phyloP scores from a whole-genome alignment of 1,140 invertebrate genomes.

The Samia ricini region DNA sequence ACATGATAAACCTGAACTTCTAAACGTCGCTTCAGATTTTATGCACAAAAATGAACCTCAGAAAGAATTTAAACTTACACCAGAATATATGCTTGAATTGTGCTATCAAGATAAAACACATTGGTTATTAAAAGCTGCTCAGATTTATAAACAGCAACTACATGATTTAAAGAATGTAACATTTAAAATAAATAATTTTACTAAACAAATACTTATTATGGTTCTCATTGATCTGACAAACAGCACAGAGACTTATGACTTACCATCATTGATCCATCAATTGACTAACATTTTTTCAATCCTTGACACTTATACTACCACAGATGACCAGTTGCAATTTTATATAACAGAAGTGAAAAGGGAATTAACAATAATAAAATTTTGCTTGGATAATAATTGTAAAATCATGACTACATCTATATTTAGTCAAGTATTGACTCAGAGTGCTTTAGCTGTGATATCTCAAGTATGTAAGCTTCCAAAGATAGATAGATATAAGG shows the following conservation, averaged over 20 bases:
- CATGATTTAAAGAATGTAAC: slow-evolving; percentile 68
- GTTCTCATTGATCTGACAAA: slow-evolving; percentile 72
- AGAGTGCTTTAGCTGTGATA: slow-evolving; percentile 71
- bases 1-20: slow-evolving; percentile 51
- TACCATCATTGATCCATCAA: slow-evolving; percentile 61
- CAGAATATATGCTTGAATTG: slow-evolving; percentile 72
- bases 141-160: slow-evolving; percentile 64
- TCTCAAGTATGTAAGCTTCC: slow-evolving; percentile 73
- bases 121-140: slow-evolving; percentile 70
- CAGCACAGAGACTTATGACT: slow-evolving; percentile 62
- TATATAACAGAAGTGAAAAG: slow-evolving; percentile 74
- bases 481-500: slow-evolving; percentile 70
- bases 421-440: slow-evolving; percentile 62
- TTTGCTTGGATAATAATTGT: slow-evolving; percentile 71
- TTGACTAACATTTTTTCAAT: slow-evolving; percentile 71
- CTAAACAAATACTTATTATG: slow-evolving; percentile 72
- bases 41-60: slow-evolving; percentile 61
- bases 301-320: slow-evolving; percentile 61
- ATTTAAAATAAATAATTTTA: slow-evolving; percentile 70
- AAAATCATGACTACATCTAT: slow-evolving; percentile 69
- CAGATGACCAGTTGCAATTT: slow-evolving; percentile 62
- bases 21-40: slow-evolving; percentile 45
- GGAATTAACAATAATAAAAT: slow-evolving; percentile 72
- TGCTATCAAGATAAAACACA: slow-evolving; percentile 70
- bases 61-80: slow-evolving; percentile 61